Percentiles rank a stretch among this genome's conserved stretches.
Evolutionary conservation across 2,888 invertebrate genomes (phyloP).

Genomic region (Ditylenchus weischeri): DNA sequence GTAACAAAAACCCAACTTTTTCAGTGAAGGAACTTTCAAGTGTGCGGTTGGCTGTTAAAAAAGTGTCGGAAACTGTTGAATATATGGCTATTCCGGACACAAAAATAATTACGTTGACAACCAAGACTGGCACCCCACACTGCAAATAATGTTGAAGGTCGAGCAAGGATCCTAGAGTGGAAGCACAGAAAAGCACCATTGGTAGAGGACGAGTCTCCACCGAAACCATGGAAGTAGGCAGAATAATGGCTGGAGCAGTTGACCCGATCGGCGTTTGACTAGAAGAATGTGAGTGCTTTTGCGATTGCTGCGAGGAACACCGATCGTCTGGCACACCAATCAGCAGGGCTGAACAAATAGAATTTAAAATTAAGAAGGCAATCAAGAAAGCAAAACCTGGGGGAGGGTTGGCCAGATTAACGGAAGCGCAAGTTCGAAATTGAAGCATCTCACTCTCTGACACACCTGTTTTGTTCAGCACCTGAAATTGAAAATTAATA

Average conservation of each 20-base stretch:
- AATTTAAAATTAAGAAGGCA: not conserved
- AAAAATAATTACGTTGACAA: slow-evolving; percentile 38
- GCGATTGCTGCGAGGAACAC: slow-evolving; percentile 17
- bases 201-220: slow-evolving; percentile 49
- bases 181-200: slow-evolving; percentile 47
- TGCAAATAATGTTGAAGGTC: slow-evolving; percentile 48
- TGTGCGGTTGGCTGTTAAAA: too few relatives aligned
- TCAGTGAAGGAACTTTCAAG: too few relatives aligned
- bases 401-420: slow-evolving; percentile 51
- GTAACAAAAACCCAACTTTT: too few relatives aligned
- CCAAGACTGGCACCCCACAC: slow-evolving; percentile 50
- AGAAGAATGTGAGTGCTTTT: slow-evolving; percentile 15
- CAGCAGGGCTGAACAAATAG: slow-evolving; percentile 39
- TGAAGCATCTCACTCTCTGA: slow-evolving; percentile 19
- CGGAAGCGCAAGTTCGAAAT: slow-evolving; percentile 29
- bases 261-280: slow-evolving; percentile 32
- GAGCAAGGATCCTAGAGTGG: slow-evolving; percentile 40
- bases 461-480: slow-evolving; percentile 31
- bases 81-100: too few relatives aligned
- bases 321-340: slow-evolving; percentile 53
- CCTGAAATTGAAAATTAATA: too few relatives aligned
- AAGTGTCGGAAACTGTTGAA: too few relatives aligned
- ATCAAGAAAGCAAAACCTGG: slow-evolving; percentile 35
- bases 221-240: slow-evolving; percentile 39
- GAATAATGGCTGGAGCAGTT: slow-evolving; percentile 37